Percentiles rank a stretch among this genome's conserved stretches.
Conservation (phyloP, 2,888 invertebrate species). For the Parnassius glacialis region DNA sequence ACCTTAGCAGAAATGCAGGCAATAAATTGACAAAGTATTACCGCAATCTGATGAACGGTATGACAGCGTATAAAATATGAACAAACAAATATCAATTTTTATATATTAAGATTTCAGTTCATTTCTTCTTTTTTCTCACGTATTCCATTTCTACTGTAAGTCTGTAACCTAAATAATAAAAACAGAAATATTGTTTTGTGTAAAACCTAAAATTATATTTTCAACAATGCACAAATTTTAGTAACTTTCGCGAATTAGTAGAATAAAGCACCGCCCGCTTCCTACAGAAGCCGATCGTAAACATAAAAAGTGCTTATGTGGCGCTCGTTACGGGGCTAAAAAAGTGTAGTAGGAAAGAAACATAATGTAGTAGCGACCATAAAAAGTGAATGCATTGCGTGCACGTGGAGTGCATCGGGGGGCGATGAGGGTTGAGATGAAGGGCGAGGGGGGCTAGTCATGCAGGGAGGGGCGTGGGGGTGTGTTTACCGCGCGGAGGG, state of each 20-base stretch:
- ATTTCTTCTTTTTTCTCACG: no score
- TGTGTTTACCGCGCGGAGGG: constrained; percentile 73
- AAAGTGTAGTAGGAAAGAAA: constrained; percentile 70
- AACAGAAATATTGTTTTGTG: not conserved
- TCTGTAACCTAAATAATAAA: no score
- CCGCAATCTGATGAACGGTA: no score
- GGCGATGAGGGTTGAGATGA: constrained; percentile 33
- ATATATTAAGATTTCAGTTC: no score
- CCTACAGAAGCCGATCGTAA: constrained; percentile 67
- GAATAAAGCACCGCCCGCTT: constrained; percentile 62
- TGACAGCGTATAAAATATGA: no score
- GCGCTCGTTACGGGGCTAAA: constrained; percentile 67
- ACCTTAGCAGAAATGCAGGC: no score
- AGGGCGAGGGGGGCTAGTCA: constrained; percentile 32
- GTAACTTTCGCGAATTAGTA: constrained; percentile 61
- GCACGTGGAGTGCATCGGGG: constrained; percentile 72
- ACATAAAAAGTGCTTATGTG: constrained; percentile 78
- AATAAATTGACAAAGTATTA: no score
- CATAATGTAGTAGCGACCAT: constrained; percentile 76
- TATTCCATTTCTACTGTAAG: no score
- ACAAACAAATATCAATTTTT: no score
- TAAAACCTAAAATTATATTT: not conserved
- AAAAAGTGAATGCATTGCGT: constrained; percentile 78
- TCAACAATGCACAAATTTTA: constrained; percentile 33
- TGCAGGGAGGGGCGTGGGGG: constrained; percentile 64